Conservation (phyloP, 2,113 vertebrate species). For the Carollia perspicillata region DNA sequence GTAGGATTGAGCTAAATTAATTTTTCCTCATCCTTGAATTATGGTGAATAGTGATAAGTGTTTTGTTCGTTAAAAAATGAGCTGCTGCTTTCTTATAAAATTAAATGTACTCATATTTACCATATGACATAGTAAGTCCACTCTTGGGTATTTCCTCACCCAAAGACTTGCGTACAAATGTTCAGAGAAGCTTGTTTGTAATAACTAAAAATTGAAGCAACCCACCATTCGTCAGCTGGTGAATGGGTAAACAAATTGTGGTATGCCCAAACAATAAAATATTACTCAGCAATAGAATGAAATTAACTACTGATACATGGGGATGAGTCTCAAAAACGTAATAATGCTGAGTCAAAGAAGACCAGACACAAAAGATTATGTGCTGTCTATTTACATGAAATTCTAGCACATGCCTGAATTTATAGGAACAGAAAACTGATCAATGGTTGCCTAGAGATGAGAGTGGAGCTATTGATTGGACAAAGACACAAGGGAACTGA, state of each 20-base stretch:
- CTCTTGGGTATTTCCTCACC: background rate
- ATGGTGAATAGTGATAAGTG: constrained; percentile 2
- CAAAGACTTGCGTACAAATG: background rate
- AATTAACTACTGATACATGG: background rate
- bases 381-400: background rate
- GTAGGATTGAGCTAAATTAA: constrained; percentile 27
- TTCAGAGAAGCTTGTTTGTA: background rate
- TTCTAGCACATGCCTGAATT: background rate
- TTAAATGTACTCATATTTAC: background rate
- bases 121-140: background rate
- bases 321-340: background rate
- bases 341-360: background rate
- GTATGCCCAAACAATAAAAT: background rate
- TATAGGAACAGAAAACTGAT: background rate
- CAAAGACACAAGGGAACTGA: background rate
- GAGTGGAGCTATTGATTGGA: background rate
- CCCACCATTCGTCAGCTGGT: background rate
- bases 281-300: background rate
- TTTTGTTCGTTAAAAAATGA: background rate
- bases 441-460: background rate
- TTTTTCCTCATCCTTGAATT: constrained; percentile 47
- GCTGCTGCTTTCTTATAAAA: background rate
- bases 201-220: background rate
- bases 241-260: background rate
- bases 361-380: background rate